Evolutionary conservation across 1,140 invertebrate genomes (phyloP).

Genomic region (Bombus pyrosoma): DNA sequence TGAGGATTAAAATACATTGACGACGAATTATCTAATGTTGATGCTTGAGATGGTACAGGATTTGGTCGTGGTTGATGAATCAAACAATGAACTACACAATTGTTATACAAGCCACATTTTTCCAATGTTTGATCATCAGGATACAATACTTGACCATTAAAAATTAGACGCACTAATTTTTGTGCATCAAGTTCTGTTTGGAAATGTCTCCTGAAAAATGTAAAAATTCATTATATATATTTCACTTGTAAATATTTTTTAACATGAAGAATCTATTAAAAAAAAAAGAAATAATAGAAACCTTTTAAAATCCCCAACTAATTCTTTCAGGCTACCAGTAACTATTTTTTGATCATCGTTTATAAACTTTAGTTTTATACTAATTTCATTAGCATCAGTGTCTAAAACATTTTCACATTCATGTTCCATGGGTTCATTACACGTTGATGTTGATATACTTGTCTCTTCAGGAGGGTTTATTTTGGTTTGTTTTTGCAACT

Average conservation of each 20-base stretch:
- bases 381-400: slow-evolving; percentile 82
- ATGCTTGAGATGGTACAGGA: slow-evolving; percentile 57
- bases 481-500: slow-evolving; percentile 57
- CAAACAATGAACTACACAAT: slow-evolving; percentile 94
- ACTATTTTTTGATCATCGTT: slow-evolving; percentile 93
- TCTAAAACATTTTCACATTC: slow-evolving; percentile 47
- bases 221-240: background rate
- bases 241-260: background rate
- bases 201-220: slow-evolving; percentile 89
- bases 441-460: slow-evolving; percentile 22
- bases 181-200: slow-evolving; percentile 88
- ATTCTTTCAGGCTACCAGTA: slow-evolving; percentile 88
- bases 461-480: slow-evolving; percentile 39
- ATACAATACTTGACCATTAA: slow-evolving; percentile 92
- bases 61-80: slow-evolving; percentile 85
- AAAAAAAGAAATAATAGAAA: slow-evolving; percentile 15
- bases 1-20: slow-evolving; percentile 75
- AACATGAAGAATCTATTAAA: background rate
- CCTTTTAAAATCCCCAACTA: slow-evolving; percentile 94
- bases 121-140: slow-evolving; percentile 90
- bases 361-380: slow-evolving; percentile 92
- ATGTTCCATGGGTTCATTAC: slow-evolving; percentile 48
- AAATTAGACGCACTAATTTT: slow-evolving; percentile 92
- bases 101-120: slow-evolving; percentile 91
- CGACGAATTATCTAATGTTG: slow-evolving; percentile 70